Percentiles rank a stretch among this genome's conserved stretches.
These are phyloP conservation scores for Drosophila ficusphila DNA, from an alignment of 1,140 invertebrate species.

Conservation along the genomic window DNA sequence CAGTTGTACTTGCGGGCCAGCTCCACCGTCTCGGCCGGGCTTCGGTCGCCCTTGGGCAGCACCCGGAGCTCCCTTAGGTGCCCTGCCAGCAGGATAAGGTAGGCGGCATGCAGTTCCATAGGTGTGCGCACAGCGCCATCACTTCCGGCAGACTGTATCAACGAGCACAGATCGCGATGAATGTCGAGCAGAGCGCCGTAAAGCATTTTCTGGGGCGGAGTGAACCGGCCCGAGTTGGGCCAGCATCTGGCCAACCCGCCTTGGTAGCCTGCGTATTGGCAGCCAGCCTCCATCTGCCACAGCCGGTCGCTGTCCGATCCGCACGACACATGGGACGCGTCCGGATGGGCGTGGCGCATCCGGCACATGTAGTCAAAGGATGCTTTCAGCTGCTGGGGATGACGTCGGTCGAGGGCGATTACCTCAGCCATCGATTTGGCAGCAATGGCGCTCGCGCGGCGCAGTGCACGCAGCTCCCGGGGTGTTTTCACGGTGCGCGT, in stretches of 20 bases:
- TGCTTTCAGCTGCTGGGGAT: conserved; percentile 3
- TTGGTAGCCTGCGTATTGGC: conserved; percentile 51
- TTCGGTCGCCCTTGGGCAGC: conserved; percentile 1
- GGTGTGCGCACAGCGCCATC: conserved; percentile 15
- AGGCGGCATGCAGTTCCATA: conserved; percentile 30
- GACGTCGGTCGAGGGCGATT: conserved; percentile 5
- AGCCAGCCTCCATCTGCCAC: conserved; percentile 47
- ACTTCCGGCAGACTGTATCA: conserved; percentile 11
- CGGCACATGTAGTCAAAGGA: conserved; percentile 42
- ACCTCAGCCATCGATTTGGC: conserved; percentile 46
- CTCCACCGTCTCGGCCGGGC: neutral
- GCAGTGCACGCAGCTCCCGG: conserved; percentile 20
- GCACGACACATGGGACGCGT: neutral
- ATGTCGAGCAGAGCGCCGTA: conserved; percentile 46
- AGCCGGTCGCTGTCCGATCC: neutral
- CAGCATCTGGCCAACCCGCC: conserved; percentile 47
- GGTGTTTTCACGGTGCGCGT: conserved; percentile 37
- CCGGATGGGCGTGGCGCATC: conserved; percentile 1
- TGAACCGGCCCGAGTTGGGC: conserved; percentile 44
- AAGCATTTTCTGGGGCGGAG: conserved; percentile 45
- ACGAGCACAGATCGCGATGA: conserved; percentile 19
- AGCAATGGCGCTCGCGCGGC: conserved; percentile 30
- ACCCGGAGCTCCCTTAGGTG: conserved; percentile 28
- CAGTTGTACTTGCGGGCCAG: conserved; percentile 19
- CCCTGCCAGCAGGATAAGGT: conserved; percentile 20